Conservation (phyloP, 2,113 vertebrate genomes). For the Oxyruncus cristatus region DNA sequence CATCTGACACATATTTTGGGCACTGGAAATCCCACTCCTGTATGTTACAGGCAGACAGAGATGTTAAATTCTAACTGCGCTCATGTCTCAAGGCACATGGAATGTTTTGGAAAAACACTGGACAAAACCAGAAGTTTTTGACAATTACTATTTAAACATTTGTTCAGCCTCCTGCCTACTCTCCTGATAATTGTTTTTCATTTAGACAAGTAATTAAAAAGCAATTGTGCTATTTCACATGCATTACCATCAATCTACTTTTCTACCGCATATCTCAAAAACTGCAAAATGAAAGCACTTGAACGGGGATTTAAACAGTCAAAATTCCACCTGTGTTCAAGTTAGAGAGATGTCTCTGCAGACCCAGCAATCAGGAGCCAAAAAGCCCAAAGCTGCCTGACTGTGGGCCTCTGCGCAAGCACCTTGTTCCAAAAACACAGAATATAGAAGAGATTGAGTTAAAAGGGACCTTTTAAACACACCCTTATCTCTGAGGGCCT, state of each 20-base stretch:
- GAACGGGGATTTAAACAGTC: neutral
- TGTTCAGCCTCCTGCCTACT: constrained; percentile 1
- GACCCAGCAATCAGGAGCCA: neutral
- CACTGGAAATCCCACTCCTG: neutral
- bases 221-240: constrained; percentile 6
- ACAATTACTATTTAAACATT: constrained; percentile 4
- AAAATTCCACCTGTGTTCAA: neutral
- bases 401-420: neutral
- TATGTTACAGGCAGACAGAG: neutral
- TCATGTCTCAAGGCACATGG: neutral
- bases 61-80: neutral
- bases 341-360: neutral
- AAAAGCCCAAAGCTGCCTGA: neutral
- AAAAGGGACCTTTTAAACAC: neutral
- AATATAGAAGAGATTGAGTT: neutral
- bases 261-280: neutral
- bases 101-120: neutral
- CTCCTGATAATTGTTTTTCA: neutral
- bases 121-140: neutral
- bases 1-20: neutral
- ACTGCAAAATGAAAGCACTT: neutral
- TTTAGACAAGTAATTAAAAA: constrained; percentile 60
- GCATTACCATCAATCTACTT: neutral
- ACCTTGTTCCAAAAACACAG: neutral
- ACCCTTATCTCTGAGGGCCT: neutral